phyloP scores from a whole-genome alignment of 2,113 vertebrate genomes.

The Malurus alboscapulatus region DNA sequence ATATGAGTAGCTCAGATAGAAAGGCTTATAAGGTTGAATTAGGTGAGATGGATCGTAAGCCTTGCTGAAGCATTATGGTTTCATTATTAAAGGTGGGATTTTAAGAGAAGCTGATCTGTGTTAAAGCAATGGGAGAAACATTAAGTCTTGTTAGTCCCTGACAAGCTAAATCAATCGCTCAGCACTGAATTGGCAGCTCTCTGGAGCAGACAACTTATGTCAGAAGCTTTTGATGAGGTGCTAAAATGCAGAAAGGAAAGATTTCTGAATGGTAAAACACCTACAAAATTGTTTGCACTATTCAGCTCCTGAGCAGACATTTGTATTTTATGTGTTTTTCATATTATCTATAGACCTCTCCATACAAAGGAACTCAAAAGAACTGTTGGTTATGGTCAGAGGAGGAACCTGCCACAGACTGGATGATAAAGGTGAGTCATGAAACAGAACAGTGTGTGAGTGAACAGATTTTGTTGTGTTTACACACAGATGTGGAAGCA shows the following conservation, averaged over 20 bases:
- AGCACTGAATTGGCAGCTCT: not conserved
- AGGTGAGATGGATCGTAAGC: not conserved
- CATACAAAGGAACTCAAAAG: not conserved
- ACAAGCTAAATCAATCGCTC: not conserved
- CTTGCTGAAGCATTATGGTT: not conserved
- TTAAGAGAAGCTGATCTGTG: not conserved
- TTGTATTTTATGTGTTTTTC: not conserved
- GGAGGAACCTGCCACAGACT: not conserved
- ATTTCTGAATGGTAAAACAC: not conserved
- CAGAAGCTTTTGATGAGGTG: not conserved
- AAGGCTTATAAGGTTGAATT: not conserved
- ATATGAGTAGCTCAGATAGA: not conserved
- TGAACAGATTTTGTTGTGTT: not conserved
- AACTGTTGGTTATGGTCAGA: not conserved
- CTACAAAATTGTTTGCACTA: not conserved
- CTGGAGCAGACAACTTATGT: not conserved
- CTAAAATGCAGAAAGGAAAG: not conserved
- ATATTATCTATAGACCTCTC: not conserved
- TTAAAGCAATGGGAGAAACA: not conserved
- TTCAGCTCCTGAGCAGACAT: not conserved
- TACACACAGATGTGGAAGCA: not conserved
- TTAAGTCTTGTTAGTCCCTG: not conserved
- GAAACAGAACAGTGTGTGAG: not conserved
- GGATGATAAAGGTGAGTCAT: not conserved
- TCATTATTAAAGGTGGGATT: not conserved